Evolutionary conservation across 1,140 invertebrate species (phyloP), one percentile per base, ranked within the genome.

Genomic region (Babylonia areolata): DNA sequence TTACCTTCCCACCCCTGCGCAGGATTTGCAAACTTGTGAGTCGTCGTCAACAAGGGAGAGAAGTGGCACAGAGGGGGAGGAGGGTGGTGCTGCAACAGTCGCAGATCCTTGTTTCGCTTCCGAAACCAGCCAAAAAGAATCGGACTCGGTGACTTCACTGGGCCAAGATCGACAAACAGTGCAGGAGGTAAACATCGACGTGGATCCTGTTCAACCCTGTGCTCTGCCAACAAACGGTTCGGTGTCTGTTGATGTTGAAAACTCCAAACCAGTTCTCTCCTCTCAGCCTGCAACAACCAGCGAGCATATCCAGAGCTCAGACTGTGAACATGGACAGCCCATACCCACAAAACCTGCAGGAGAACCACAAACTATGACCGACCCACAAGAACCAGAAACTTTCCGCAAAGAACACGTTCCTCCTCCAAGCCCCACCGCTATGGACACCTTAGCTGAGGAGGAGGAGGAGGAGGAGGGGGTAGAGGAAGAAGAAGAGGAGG

Each of bases 361-460:
- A 28, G 12, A n/a, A 35, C 71, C n/a, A 35, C 71, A n/a, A 73
- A 0, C 71, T 17, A 51, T 51, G 46, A 51, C 46, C 9, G 46
- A 51, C 46, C 9, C 17, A n/a, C n/a, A n/a, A n/a, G n/a, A n/a
- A n/a, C n/a, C n/a, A n/a, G n/a, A n/a, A n/a, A 51, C 46, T 51
- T 17, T 51, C 46, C 58, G 20, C 64, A n/a, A 73, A 6, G 78
- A 87, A 28, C 15, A 42, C 69, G 82, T 75, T 0, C 89, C 89
- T 39, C 89, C 89, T 17, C 89, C 89, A 28, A 90, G 88, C 69
- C 89, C 89, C 20, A 83, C 86, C 1, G 88, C 86, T 1, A 87
- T 88, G 84, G 88, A 90, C 40, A 46, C 71, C 3, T 81, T 90
- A 33, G 79, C 75, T 20, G 88, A 87, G 37, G 71, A 83, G 39